These are phyloP conservation scores for Balanococcus diminutus DNA, from an alignment of 2,888 invertebrate species.

Conservation along the genomic window DNA sequence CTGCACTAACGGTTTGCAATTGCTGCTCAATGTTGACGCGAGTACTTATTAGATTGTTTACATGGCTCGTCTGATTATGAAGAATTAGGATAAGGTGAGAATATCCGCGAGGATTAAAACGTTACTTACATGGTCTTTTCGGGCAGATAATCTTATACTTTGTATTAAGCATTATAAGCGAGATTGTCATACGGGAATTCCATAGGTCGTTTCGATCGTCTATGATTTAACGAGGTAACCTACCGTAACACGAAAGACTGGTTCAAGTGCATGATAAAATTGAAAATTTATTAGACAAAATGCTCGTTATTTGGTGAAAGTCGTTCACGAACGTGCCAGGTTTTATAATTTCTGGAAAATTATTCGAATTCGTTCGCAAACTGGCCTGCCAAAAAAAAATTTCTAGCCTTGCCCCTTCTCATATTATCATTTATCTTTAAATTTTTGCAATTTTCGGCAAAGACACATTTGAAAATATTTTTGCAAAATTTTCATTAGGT, in stretches of 20 bases:
- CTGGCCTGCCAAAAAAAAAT: no score
- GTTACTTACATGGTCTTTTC: neutral
- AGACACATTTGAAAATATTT: no score
- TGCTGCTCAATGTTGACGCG: no score
- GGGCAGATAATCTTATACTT: neutral
- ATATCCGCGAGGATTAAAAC: conserved; percentile 8
- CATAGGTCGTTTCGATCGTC: neutral
- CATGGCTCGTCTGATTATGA: neutral
- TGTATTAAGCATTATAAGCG: neutral
- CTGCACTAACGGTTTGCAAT: no score
- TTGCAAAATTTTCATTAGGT: no score
- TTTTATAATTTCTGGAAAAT: no score
- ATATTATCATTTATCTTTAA: no score
- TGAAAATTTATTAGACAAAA: no score
- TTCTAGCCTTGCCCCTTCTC: no score
- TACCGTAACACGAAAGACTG: neutral
- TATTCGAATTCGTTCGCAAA: no score
- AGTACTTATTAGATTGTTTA: conserved; percentile 3
- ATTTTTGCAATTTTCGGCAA: no score
- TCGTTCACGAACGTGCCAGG: no score
- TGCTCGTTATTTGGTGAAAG: neutral
- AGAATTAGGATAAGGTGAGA: conserved; percentile 30
- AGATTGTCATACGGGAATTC: neutral
- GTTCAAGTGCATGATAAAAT: neutral
- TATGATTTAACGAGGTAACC: neutral